phyloP scores from a whole-genome alignment of 2,888 invertebrate genomes.

The Margaritifera margaritifera region DNA sequence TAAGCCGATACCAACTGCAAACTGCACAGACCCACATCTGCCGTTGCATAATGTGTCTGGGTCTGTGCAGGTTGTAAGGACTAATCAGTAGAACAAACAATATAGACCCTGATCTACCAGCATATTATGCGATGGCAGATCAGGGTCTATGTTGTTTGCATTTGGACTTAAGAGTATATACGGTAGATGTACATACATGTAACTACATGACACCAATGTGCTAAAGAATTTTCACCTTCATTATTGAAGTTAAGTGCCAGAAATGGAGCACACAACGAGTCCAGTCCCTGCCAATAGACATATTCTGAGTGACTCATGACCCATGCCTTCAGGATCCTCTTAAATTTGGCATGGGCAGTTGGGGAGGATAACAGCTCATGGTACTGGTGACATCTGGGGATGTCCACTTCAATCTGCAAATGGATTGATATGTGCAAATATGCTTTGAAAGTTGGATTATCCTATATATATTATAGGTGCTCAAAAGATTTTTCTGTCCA shows the following conservation, averaged over 20 bases:
- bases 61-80: no score
- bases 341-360: constrained; percentile 92
- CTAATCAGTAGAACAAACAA: no score
- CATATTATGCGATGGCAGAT: background rate
- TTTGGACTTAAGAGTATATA: no score
- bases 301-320: constrained; percentile 93
- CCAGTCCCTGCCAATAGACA: constrained; percentile 99
- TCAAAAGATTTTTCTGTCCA: no score
- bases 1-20: no score
- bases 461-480: no score
- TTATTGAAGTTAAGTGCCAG: constrained; percentile 96
- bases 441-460: no score
- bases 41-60: no score
- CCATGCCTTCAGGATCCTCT: constrained; percentile 96
- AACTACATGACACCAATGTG: background rate
- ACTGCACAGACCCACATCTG: no score
- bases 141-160: no score
- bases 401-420: constrained; percentile 95
- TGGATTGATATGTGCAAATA: background rate
- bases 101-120: no score
- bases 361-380: constrained; percentile 96
- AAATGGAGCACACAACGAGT: constrained; percentile 98
- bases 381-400: constrained; percentile 99
- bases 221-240: constrained; percentile 80
- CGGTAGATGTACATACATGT: no score